Evolutionary conservation across 2,797 vertebrate species (phyloP).

Genomic region (Coluber constrictor): DNA sequence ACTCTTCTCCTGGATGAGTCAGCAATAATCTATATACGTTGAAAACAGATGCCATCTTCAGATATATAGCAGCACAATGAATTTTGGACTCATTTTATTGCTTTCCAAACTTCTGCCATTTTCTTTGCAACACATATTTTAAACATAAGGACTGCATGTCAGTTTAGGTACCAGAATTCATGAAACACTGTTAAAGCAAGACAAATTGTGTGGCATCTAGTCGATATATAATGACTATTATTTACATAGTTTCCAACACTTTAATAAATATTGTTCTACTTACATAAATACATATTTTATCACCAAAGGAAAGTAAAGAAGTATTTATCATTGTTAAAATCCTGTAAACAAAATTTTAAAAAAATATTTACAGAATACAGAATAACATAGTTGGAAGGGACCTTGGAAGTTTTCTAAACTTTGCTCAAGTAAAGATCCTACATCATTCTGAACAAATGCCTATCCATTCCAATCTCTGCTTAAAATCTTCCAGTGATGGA

Average conservation of each 20-base stretch:
- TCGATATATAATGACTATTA: constrained; percentile 31
- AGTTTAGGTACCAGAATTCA: neutral
- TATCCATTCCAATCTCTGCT: neutral
- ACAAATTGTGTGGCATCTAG: constrained; percentile 36
- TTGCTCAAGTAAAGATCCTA: neutral
- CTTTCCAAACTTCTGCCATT: neutral
- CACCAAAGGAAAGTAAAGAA: constrained; percentile 20
- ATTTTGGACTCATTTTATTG: neutral
- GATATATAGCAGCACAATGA: constrained; percentile 3
- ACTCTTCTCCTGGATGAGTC: neutral
- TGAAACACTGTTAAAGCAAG: constrained; percentile 24
- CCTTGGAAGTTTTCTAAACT: neutral
- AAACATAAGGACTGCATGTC: neutral
- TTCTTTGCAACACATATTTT: neutral
- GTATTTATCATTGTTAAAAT: constrained; percentile 12
- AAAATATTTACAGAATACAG: neutral
- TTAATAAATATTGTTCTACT: constrained; percentile 48
- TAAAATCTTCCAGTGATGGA: neutral
- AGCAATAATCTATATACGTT: neutral
- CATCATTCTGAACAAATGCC: neutral
- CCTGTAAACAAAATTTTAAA: constrained; percentile 50
- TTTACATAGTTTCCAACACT: constrained; percentile 29
- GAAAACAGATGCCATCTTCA: neutral
- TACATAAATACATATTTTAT: neutral
- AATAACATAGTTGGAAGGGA: neutral